Percentiles rank a stretch among this genome's conserved stretches.
These are phyloP conservation scores for Drosophila serrata DNA, from an alignment of 1,140 invertebrate genomes.

Conservation along the genomic window DNA sequence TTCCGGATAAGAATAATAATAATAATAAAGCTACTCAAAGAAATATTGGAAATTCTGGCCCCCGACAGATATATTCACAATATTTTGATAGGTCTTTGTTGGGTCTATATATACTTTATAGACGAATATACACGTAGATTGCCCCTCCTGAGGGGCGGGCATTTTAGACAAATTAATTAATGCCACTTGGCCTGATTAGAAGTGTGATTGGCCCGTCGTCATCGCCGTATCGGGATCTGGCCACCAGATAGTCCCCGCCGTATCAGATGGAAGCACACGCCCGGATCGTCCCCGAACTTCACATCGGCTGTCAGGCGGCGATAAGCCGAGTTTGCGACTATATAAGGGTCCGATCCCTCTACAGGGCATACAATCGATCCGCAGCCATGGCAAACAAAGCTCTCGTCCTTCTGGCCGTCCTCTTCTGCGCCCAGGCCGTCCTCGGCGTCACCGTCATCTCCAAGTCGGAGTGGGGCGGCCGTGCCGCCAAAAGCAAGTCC, in stretches of 20 bases:
- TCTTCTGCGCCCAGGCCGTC: conserved; percentile 65
- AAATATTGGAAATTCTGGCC: conserved; percentile 15
- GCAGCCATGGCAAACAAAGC: conserved; percentile 64
- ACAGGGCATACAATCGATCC: conserved; percentile 56
- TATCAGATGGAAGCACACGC: conserved; percentile 50
- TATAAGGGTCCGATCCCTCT: conserved; percentile 37
- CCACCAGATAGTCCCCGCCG: conserved; percentile 31
- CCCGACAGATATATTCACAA: conserved; percentile 15
- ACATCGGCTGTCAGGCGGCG: conserved; percentile 2
- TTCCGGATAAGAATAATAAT: conserved; percentile 16
- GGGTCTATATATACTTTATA: not conserved
- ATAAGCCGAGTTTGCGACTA: conserved; percentile 49
- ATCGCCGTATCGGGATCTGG: conserved; percentile 52
- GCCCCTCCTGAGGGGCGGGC: not conserved
- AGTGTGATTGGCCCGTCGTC: conserved; percentile 47
- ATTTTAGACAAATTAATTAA: conserved; percentile 69
- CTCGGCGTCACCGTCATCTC: conserved; percentile 85
- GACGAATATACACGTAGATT: not conserved
- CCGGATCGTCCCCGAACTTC: conserved; percentile 8
- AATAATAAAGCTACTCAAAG: not conserved
- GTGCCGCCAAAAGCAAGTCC: conserved; percentile 85
- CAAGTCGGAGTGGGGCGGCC: conserved; percentile 88
- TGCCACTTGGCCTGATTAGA: conserved; percentile 66
- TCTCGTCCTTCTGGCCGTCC: conserved; percentile 64
- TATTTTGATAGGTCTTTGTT: conserved; percentile 14